These are phyloP conservation scores for Sebastes steindachneri DNA, from an alignment of 2,797 vertebrate genomes.

Conservation along the genomic window DNA sequence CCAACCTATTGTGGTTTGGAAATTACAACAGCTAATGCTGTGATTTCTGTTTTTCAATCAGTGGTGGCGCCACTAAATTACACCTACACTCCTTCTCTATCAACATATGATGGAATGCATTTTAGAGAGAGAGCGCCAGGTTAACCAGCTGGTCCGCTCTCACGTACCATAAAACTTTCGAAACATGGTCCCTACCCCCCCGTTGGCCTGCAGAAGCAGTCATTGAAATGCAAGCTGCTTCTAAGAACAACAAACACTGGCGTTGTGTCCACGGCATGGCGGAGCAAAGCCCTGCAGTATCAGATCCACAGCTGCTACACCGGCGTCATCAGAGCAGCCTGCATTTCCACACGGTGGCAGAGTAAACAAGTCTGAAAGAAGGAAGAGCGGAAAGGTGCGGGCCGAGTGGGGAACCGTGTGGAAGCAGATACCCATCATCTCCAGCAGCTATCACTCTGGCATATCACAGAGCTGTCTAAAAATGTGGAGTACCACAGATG, in stretches of 20 bases:
- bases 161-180: not conserved
- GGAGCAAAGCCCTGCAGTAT: conserved; percentile 46
- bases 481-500: conserved; percentile 64
- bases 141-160: conserved; percentile 7
- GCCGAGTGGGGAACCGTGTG: conserved; percentile 48
- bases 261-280: conserved; percentile 33
- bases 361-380: conserved; percentile 76
- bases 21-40: conserved; percentile 26
- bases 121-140: not conserved
- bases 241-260: conserved; percentile 63
- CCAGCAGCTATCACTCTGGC: conserved; percentile 53
- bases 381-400: conserved; percentile 46
- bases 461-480: conserved; percentile 60
- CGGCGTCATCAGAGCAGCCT: conserved; percentile 69
- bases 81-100: conserved; percentile 14
- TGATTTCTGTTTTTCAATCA: conserved; percentile 32
- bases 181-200: conserved; percentile 7
- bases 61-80: conserved; percentile 23
- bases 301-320: conserved; percentile 61
- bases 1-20: conserved; percentile 30
- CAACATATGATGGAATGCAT: conserved; percentile 13
- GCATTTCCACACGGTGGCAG: conserved; percentile 80
- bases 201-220: conserved; percentile 48
- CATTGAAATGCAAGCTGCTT: conserved; percentile 35
- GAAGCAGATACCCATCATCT: conserved; percentile 73